Evolutionary conservation across 2,113 vertebrate species (phyloP), one percentile per base, ranked within the genome.

Genomic region (Anser brachyrhynchus): DNA sequence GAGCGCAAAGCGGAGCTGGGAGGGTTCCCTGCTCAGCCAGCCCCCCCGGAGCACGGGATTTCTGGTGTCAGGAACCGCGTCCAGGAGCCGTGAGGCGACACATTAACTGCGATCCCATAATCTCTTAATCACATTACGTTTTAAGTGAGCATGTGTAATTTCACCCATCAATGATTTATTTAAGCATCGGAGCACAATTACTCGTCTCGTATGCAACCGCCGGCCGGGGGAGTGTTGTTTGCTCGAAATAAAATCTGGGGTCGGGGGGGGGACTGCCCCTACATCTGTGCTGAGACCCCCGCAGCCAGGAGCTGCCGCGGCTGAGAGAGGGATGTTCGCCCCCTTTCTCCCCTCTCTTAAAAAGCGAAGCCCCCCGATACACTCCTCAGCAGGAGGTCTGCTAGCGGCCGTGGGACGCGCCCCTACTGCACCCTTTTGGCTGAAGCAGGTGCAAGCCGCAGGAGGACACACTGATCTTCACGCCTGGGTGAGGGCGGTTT

Each of bases 61-160:
- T 95, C 96, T 97, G 94, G 95, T 98, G 97, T 98, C 98, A 97
- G 92, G 96, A 96, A 97, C 89, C 95, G 97, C 96, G 97, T 96
- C 97, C 97, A 97, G 94, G 94, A 97, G 96, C 97, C 96, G 97
- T 79, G 94, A 98, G 97, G 97, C 97, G 94, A 97, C 97, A 94
- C 97, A 97, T 98, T 98, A 98, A 96, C 97, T 96, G 97, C 97
- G 97, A 97, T 97, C 97, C 98, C 98, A 95, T 98, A 97, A 98
- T 98, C 98, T 98, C 95, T 98, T 98, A 98, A 98, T 98, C 98
- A 98, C 98, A 98, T 98, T 98, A 98, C 97, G 92, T 97, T 97
- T 98, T 98, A 98, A 98, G 97, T 98, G 98, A 98, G 97, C 98
- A 96, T 97, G 97, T 98, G 98, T 97, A 98, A 98, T 98, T 98